Conservation (phyloP, 1,140 invertebrate genomes). For the Globodera rostochiensis region DNA sequence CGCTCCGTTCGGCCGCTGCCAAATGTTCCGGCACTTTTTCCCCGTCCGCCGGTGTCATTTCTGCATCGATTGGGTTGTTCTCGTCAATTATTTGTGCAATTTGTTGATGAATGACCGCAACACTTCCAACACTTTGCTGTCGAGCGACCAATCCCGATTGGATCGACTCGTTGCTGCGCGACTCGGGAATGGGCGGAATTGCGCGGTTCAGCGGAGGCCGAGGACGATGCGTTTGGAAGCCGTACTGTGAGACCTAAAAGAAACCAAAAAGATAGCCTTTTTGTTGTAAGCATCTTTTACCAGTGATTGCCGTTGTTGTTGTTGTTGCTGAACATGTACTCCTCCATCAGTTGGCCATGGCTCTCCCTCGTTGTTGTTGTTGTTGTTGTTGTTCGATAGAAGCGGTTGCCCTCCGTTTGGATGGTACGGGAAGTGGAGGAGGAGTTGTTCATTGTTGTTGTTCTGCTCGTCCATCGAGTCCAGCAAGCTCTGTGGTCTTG, state of each 20-base stretch:
- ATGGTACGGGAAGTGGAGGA: slow-evolving; percentile 22
- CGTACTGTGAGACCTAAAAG: slow-evolving; percentile 27
- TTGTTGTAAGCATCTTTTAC: background rate
- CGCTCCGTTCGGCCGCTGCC: background rate
- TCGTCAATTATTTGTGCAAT: slow-evolving; percentile 34
- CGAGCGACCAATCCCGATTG: slow-evolving; percentile 27
- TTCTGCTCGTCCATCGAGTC: slow-evolving; percentile 21
- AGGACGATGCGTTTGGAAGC: slow-evolving; percentile 35
- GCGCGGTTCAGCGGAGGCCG: slow-evolving; percentile 51
- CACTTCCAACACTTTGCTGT: slow-evolving; percentile 15
- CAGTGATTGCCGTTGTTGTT: slow-evolving; percentile 19
- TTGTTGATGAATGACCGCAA: background rate
- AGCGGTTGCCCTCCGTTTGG: background rate
- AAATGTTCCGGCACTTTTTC: background rate
- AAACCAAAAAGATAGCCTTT: too few species aligned
- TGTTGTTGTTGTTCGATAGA: background rate
- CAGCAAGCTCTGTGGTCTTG: background rate
- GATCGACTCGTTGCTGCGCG: slow-evolving; percentile 53
- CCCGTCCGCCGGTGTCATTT: slow-evolving; percentile 11
- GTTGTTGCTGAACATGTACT: background rate
- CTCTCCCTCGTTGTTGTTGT: slow-evolving; percentile 13
- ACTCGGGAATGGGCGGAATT: slow-evolving; percentile 57
- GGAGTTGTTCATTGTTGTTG: slow-evolving; percentile 28
- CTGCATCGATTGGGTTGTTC: slow-evolving; percentile 32
- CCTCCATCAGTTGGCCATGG: background rate